Conservation (phyloP, 1,140 invertebrate genomes). For the Pemphigus obesinymphae region DNA sequence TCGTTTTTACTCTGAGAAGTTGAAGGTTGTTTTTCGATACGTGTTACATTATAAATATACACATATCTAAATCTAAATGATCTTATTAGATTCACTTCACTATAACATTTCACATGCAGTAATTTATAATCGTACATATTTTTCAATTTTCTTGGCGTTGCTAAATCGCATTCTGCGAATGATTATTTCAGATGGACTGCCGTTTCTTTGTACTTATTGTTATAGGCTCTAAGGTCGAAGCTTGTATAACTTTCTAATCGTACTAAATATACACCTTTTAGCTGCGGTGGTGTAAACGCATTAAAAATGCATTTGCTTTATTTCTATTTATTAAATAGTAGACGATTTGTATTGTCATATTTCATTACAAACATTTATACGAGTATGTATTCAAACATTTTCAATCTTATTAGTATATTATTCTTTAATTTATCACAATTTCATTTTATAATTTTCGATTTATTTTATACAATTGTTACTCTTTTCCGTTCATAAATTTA, state of each 20-base stretch:
- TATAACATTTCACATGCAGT: background rate
- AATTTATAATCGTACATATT: background rate
- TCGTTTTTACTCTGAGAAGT: background rate
- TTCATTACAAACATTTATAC: too few species aligned
- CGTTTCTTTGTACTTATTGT: slow-evolving; percentile 15
- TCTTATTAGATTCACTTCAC: background rate
- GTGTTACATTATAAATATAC: background rate
- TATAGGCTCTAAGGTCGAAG: background rate
- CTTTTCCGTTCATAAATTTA: too few species aligned
- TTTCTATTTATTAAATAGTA: too few species aligned
- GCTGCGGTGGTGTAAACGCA: background rate
- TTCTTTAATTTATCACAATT: too few species aligned
- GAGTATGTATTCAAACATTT: too few species aligned
- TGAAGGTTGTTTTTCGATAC: background rate
- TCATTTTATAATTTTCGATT: too few species aligned
- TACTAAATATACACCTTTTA: background rate
- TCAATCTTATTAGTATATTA: too few species aligned
- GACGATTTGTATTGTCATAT: too few species aligned
- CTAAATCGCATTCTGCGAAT: background rate
- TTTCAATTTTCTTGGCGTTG: background rate
- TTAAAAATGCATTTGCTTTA: background rate
- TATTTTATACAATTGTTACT: too few species aligned
- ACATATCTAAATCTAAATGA: background rate
- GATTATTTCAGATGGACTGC: background rate
- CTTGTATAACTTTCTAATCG: slow-evolving; percentile 12